Evolutionary conservation across 2,113 vertebrate species (phyloP), one percentile per base, ranked within the genome.

Genomic region (Marmota flaviventris): DNA sequence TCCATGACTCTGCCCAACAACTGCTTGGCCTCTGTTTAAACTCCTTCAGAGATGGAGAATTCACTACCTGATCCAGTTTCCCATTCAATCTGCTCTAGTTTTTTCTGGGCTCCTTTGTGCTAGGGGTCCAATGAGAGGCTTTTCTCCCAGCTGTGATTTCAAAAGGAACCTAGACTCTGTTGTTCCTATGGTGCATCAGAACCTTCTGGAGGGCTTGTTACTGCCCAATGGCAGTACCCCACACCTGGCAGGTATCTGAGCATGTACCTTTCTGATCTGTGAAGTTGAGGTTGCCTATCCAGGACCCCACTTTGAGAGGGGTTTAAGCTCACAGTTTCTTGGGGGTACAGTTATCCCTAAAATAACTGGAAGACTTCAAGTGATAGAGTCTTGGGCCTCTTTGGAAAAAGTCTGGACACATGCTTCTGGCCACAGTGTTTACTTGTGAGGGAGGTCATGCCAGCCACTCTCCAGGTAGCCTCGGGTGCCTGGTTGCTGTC

Each of bases 171-270:
- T 12, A 42, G 29, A 88, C 45, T 20, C 14, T 24, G 45, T 51
- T 37, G 34, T 20, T 81, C 14, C 65, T 79, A 11, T 18, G 37
- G 75, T 51, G 34, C 24, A 14, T 37, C 39, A 8, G 25, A 69
- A 78, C 10, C 42, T 25, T 5, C 1, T 90, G 29, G 53, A 34
- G 5, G n/a, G 25, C 27, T 37, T 56, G 18, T 39, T 48, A 20
- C n/a, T 45, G 17, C n/a, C n/a, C 0, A 1, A 13, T 8, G 48
- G 14, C 8, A 6, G 63, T 12, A 18, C 14, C 17, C 10, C 8
- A 16, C 20, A 45, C 8, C 9, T 63, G 61, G 61, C 51, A 53
- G 37, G 37, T 34, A 8, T 24, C 34, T 3, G 22, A 42, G 81
- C 48, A 83, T 2, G 5, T 29, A 45, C 45, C 9, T 76, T 73